Conservation (phyloP, 2,113 vertebrate species). For the Ammodytes marinus region DNA sequence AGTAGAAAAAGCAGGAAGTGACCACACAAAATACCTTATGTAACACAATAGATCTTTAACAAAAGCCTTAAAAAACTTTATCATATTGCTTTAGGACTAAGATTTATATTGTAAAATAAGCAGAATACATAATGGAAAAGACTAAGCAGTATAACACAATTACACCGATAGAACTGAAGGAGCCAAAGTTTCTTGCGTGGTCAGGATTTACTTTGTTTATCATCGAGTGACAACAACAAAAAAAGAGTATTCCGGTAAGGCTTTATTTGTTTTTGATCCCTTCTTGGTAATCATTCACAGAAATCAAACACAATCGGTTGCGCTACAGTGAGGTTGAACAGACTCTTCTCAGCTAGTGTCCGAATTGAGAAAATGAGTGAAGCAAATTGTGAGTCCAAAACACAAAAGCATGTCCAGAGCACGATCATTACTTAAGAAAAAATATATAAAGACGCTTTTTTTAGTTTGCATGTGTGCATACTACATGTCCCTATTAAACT, state of each 20-base stretch:
- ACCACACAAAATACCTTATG: background rate
- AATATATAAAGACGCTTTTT: background rate
- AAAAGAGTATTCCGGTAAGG: constrained; percentile 45
- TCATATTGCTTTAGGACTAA: background rate
- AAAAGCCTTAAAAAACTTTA: background rate
- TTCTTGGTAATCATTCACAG: constrained; percentile 62
- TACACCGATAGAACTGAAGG: too few species aligned
- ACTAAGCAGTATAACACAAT: background rate
- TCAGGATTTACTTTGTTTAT: constrained; percentile 5
- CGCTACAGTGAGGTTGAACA: background rate
- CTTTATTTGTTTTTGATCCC: constrained; percentile 39
- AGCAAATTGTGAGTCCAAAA: background rate
- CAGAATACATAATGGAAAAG: background rate
- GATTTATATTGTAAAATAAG: background rate
- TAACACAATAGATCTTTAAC: background rate
- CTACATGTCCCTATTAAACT: background rate
- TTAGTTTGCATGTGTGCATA: background rate
- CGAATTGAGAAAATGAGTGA: background rate
- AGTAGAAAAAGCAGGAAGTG: constrained; percentile 3
- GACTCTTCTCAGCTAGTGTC: background rate
- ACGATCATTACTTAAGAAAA: background rate
- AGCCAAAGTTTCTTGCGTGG: too few species aligned
- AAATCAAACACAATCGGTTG: constrained; percentile 61
- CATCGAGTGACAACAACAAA: background rate
- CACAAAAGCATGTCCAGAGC: background rate